Percentiles rank a stretch among this genome's conserved stretches.
Evolutionary conservation across 2,113 vertebrate genomes (phyloP).

Genomic region (Hemiprocne comata): DNA sequence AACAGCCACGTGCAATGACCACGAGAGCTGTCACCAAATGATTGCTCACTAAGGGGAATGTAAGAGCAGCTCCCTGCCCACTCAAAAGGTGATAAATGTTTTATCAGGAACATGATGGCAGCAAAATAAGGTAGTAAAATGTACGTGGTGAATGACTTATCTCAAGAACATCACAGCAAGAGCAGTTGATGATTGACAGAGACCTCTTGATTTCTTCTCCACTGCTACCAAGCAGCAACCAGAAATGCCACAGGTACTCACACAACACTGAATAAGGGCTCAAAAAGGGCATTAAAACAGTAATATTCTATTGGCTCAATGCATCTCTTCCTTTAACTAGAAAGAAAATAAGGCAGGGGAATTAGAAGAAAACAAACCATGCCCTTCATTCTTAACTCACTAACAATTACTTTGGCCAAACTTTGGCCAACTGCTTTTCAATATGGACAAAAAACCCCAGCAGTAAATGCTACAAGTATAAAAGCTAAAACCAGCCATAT

Average conservation of each 20-base stretch:
- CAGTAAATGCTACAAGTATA: neutral
- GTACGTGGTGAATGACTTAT: accelerated
- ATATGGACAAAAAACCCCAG: accelerated
- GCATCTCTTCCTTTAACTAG: neutral
- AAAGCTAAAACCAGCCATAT: neutral
- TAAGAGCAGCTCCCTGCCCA: neutral
- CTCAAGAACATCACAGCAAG: accelerated
- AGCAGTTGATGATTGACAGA: neutral
- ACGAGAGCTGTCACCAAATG: accelerated
- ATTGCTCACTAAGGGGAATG: neutral
- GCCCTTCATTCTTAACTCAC: accelerated
- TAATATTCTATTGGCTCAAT: neutral
- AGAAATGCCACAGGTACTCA: accelerated
- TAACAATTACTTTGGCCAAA: accelerated
- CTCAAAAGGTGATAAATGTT: accelerated
- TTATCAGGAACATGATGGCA: accelerated
- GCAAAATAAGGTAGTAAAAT: neutral
- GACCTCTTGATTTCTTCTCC: neutral
- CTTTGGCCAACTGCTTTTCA: neutral
- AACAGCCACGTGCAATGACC: accelerated
- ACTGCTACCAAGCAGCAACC: neutral
- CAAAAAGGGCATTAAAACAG: neutral
- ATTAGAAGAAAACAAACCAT: neutral
- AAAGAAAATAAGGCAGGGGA: neutral
- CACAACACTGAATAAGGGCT: neutral